Conservation (phyloP, 2,113 vertebrate genomes). For the Oostethus manadensis region DNA sequence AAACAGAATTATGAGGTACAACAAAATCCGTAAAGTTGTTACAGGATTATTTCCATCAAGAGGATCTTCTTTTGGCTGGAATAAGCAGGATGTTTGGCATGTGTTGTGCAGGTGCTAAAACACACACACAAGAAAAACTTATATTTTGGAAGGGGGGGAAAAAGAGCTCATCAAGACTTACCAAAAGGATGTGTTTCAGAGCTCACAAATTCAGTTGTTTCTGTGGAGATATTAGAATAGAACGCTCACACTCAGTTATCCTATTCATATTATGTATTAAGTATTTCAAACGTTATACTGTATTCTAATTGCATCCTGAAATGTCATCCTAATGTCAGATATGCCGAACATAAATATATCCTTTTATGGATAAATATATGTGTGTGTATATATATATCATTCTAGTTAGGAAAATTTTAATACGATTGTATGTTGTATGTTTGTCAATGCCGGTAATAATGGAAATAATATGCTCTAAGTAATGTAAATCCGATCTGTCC, state of each 20-base stretch:
- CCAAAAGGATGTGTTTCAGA: constrained; percentile 26
- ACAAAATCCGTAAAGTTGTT: background rate
- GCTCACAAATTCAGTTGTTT: constrained; percentile 43
- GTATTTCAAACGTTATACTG: too few relatives aligned
- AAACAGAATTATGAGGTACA: background rate
- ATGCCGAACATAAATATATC: too few relatives aligned
- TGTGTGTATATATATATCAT: too few relatives aligned
- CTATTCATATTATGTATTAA: background rate
- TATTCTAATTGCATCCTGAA: too few relatives aligned
- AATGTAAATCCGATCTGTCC: too few relatives aligned
- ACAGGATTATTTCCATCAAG: constrained; percentile 1
- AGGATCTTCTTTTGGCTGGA: constrained; percentile 7
- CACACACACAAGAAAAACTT: background rate
- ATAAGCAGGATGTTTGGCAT: constrained; percentile 5
- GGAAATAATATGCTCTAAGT: too few relatives aligned
- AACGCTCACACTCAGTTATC: background rate
- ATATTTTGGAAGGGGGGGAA: background rate
- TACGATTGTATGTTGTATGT: too few relatives aligned
- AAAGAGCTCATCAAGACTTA: constrained; percentile 14
- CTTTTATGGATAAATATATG: too few relatives aligned
- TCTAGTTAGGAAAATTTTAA: too few relatives aligned
- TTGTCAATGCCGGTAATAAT: too few relatives aligned
- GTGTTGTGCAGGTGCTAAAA: background rate
- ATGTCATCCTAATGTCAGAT: too few relatives aligned
- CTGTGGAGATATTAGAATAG: constrained; percentile 37